phyloP scores from a whole-genome alignment of 2,113 vertebrate genomes.

The Menidia beryllina region DNA sequence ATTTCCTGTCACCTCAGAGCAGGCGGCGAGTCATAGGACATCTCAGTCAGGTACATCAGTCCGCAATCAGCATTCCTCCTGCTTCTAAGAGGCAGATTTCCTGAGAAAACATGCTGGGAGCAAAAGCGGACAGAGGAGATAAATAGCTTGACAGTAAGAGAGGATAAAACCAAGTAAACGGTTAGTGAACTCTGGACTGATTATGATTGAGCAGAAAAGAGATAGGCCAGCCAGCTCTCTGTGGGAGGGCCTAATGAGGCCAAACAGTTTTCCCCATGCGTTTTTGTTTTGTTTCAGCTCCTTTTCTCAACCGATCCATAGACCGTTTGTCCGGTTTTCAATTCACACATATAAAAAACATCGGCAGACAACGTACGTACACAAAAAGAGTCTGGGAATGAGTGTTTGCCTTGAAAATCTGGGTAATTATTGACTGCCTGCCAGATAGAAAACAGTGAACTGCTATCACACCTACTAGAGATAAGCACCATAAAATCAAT shows the following conservation, averaged over 20 bases:
- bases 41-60: constrained; percentile 33
- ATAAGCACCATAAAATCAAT: constrained; percentile 65
- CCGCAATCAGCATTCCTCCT: constrained; percentile 29
- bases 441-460: constrained; percentile 41
- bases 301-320: constrained; percentile 29
- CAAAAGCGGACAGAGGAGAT: not conserved
- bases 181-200: constrained; percentile 79
- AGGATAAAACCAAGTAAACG: constrained; percentile 31
- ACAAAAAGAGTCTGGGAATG: constrained; percentile 27
- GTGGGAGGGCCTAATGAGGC: constrained; percentile 60
- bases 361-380: constrained; percentile 11
- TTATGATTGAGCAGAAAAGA: constrained; percentile 29
- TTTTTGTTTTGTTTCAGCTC: constrained; percentile 19
- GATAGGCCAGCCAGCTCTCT: constrained; percentile 48
- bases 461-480: constrained; percentile 38
- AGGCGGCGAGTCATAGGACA: constrained; percentile 21
- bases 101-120: not conserved
- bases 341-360: constrained; percentile 16
- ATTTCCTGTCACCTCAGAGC: constrained; percentile 49
- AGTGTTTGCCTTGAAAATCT: constrained; percentile 52
- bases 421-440: constrained; percentile 64
- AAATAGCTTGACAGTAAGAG: constrained; percentile 26
- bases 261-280: constrained; percentile 48
- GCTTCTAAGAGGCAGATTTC: constrained; percentile 17
- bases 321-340: constrained; percentile 3